Evolutionary conservation across 2,888 invertebrate species (phyloP).

Genomic region (Campoplex nolae): DNA sequence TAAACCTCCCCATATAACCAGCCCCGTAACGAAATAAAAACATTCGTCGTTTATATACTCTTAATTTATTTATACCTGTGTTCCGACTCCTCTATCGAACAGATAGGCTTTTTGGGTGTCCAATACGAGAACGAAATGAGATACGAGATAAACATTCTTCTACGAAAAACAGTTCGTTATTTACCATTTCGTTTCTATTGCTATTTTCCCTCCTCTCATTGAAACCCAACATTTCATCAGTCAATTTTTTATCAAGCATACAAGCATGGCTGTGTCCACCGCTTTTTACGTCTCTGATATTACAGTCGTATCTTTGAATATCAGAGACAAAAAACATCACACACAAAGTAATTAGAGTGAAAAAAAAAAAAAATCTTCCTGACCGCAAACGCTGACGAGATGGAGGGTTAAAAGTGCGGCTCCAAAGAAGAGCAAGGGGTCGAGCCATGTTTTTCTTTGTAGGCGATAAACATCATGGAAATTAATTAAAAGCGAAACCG

Average conservation of each 20-base stretch:
- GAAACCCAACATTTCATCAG: not conserved
- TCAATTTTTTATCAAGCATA: not conserved
- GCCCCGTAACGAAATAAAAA: not conserved
- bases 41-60: not conserved
- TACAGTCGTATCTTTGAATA: not conserved
- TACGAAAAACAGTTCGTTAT: not conserved
- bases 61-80: not conserved
- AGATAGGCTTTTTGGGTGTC: not conserved
- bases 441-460: conserved; percentile 65
- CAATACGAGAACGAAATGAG: not conserved
- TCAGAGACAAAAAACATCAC: not conserved
- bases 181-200: not conserved
- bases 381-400: not conserved
- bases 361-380: not conserved
- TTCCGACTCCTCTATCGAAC: not conserved
- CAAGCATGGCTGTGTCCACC: not conserved
- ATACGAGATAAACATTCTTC: not conserved
- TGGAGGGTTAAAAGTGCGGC: conserved; percentile 22
- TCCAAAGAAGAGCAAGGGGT: conserved; percentile 20
- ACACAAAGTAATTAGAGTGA: not conserved
- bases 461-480: conserved; percentile 68
- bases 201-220: not conserved
- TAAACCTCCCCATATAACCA: not conserved
- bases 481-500: conserved; percentile 69
- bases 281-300: not conserved